phyloP scores from a whole-genome alignment of 2,113 vertebrate species.

The Uria lomvia region DNA sequence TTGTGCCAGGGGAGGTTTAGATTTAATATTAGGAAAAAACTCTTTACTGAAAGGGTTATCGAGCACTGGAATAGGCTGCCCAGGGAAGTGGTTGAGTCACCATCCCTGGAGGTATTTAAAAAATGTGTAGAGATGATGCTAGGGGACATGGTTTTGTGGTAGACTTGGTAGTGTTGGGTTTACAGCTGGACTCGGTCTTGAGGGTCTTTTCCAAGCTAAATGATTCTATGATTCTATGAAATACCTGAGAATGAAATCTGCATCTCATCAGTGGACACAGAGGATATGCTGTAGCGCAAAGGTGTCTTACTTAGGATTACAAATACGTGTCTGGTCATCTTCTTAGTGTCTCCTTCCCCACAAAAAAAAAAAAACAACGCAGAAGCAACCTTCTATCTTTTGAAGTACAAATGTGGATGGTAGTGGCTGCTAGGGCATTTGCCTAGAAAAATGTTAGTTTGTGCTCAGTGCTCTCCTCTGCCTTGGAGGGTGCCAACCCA shows the following conservation, averaged over 20 bases:
- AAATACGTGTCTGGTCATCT: background rate
- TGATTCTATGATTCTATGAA: background rate
- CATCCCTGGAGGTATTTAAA: background rate
- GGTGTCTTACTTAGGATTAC: background rate
- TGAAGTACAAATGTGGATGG: background rate
- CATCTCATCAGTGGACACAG: background rate
- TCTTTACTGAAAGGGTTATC: background rate
- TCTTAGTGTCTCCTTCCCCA: background rate
- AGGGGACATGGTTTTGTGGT: background rate
- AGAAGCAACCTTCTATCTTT: background rate
- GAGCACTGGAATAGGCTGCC: background rate
- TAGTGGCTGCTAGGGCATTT: background rate
- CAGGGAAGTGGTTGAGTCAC: background rate
- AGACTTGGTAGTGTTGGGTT: background rate
- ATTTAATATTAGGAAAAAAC: background rate
- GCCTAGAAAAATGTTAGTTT: background rate
- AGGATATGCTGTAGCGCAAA: background rate
- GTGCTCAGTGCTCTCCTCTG: background rate
- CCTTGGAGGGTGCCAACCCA: background rate
- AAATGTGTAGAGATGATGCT: rapidly evolving
- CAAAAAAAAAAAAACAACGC: background rate
- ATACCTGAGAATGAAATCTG: background rate
- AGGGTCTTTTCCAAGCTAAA: background rate
- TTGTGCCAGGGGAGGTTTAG: background rate
- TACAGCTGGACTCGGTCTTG: rapidly evolving